These are phyloP conservation scores for Meles meles DNA, from an alignment of 2,113 vertebrate genomes.

Conservation along the genomic window DNA sequence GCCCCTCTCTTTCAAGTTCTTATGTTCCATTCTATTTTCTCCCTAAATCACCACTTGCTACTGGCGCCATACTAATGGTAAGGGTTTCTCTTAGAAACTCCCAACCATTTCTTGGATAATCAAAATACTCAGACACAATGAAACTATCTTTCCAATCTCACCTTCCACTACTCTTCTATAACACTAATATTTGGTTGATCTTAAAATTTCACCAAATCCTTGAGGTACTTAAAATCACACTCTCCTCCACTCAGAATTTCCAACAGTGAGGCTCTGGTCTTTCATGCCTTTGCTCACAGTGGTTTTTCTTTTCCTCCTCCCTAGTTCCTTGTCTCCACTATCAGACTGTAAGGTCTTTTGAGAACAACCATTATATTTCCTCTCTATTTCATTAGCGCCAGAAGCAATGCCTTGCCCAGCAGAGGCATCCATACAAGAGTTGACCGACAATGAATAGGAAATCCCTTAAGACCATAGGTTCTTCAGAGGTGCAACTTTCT, in stretches of 20 bases:
- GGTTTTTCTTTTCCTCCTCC: background rate
- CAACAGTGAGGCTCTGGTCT: background rate
- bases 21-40: background rate
- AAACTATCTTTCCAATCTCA: slow-evolving; percentile 23
- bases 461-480: background rate
- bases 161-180: background rate
- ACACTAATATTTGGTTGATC: background rate
- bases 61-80: background rate
- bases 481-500: background rate
- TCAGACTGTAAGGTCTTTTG: background rate
- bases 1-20: background rate
- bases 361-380: background rate
- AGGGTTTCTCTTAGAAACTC: background rate
- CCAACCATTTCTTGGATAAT: background rate
- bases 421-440: background rate
- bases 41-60: background rate
- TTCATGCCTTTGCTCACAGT: background rate
- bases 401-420: background rate
- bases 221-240: background rate
- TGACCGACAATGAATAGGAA: background rate
- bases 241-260: background rate
- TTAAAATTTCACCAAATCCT: background rate
- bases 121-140: background rate
- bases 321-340: background rate
- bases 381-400: background rate